phyloP scores from a whole-genome alignment of 1,140 invertebrate genomes.

The Pseudomyrmex dendroicus region DNA sequence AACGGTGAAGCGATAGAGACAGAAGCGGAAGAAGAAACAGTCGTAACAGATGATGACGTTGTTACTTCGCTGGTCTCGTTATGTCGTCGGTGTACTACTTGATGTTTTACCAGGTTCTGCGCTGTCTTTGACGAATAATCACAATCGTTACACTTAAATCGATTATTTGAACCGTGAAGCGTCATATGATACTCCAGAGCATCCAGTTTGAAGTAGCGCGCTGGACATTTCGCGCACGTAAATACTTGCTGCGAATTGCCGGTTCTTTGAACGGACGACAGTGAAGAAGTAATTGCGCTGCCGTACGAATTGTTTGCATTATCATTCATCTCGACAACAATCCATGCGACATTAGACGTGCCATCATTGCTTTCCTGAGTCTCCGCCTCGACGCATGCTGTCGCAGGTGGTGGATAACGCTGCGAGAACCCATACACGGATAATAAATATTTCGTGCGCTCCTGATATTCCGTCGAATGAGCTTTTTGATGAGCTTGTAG shows the following conservation, averaged over 20 bases:
- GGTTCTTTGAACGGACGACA: conserved; percentile 36
- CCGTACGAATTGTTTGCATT: neutral
- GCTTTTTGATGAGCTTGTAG: conserved; percentile 91
- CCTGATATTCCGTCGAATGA: conserved; percentile 93
- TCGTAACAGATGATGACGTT: neutral
- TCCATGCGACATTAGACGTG: conserved; percentile 76
- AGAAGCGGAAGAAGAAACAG: conserved; percentile 19
- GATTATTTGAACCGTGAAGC: conserved; percentile 89
- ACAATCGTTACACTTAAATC: conserved; percentile 92
- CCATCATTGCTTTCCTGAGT: conserved; percentile 52
- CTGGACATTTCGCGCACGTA: conserved; percentile 88
- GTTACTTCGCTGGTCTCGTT: conserved; percentile 65
- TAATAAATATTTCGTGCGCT: conserved; percentile 90
- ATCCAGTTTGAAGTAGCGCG: conserved; percentile 89
- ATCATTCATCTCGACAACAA: conserved; percentile 77
- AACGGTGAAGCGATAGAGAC: conserved; percentile 66
- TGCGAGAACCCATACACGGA: conserved; percentile 88
- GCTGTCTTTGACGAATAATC: conserved; percentile 93
- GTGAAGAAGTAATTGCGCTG: neutral
- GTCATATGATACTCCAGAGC: conserved; percentile 91
- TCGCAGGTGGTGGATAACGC: conserved; percentile 87
- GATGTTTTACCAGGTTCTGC: conserved; percentile 91
- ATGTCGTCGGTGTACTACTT: conserved; percentile 87
- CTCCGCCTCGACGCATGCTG: conserved; percentile 85
- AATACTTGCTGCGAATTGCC: conserved; percentile 79